Conservation (phyloP, 1,140 invertebrate genomes). For the Lethrus apterus region DNA sequence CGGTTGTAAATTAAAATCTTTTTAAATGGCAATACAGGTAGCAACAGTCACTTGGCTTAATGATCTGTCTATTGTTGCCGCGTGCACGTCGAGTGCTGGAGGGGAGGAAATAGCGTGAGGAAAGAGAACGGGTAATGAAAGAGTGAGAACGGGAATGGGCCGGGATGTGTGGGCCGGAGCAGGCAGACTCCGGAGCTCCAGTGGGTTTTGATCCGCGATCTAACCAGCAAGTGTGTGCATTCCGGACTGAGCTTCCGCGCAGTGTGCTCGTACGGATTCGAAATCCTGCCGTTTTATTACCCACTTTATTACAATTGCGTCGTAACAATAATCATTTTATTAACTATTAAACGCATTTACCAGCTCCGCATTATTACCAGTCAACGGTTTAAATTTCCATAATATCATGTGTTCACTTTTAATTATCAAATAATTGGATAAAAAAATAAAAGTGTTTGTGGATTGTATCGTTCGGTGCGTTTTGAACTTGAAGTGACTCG, state of each 20-base stretch:
- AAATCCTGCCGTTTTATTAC: conserved; percentile 33
- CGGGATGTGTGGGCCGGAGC: conserved; percentile 39
- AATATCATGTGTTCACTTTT: no score
- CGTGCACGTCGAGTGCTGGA: conserved; percentile 18
- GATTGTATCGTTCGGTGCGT: no score
- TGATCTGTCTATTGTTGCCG: conserved; percentile 36
- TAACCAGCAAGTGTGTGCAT: conserved; percentile 35
- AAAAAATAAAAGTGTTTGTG: no score
- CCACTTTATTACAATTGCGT: conserved; percentile 28
- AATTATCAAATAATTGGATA: no score
- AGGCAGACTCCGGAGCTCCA: conserved; percentile 39
- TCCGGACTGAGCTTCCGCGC: conserved; percentile 35
- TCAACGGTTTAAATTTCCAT: no score
- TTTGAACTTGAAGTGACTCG: no score
- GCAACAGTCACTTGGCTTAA: conserved; percentile 34
- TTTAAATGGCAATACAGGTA: conserved; percentile 34
- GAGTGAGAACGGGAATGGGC: conserved; percentile 37
- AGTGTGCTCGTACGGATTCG: conserved; percentile 26
- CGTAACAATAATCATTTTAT: conserved; percentile 40
- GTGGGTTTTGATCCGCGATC: conserved; percentile 40
- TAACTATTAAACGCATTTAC: conserved; percentile 26
- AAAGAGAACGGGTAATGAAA: conserved; percentile 19
- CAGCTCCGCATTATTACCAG: conserved; percentile 7
- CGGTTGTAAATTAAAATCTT: no score
- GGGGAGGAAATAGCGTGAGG: conserved; percentile 24